Base-by-base conservation (phyloP, 2,113 vertebrate genomes). In the Forbesichthys papilliferus region DNA sequence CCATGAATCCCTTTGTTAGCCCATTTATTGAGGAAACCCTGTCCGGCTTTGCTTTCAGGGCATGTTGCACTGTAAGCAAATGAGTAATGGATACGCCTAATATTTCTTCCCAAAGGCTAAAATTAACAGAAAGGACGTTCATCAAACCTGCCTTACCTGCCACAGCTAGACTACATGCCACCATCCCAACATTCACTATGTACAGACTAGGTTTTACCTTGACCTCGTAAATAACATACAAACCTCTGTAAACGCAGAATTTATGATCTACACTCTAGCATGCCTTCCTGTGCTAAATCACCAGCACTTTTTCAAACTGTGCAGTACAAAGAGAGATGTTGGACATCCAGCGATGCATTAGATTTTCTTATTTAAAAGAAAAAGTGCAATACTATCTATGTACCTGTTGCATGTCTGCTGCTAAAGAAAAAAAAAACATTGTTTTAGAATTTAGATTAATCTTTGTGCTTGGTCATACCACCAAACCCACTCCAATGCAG, bases 221-320 rank as follows among this genome's bases (percentile, higher is more conserved):
- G 3, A 65, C 18, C 58, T 71, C 71, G 66, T 84, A 87, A 89
- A 86, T 87, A 81, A 79, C 58, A 56, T 36, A 12, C 69, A 66
- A 69, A 69, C 67, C 74, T 75, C 71, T 68, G 47, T 71, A 61
- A 55, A 64, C 73, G 27, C 11, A 46, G n/a, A 53, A 83, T 88
- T 89, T 80, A 85, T 82, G 63, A 59, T 70, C 63, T 49, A 33
- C 71, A 66, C 78, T 69, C 69, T 68, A 34, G 27, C 48, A 68
- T 75, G 68, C 66, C 75, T 86, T 85, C 78, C 86, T 64, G 64
- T 63, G 59, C 64, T 88, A 86, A 87, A 91, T 86, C 81, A 82
- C 64, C 11, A 13, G 42, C 11, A 60, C 55, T 18, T 74, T 49
- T 63, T 33, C 16, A 48, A 55, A n/a, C 59, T 71, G 53, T 13